phyloP scores from a whole-genome alignment of 2,888 invertebrate species.

The Teinopalpus imperialis region DNA sequence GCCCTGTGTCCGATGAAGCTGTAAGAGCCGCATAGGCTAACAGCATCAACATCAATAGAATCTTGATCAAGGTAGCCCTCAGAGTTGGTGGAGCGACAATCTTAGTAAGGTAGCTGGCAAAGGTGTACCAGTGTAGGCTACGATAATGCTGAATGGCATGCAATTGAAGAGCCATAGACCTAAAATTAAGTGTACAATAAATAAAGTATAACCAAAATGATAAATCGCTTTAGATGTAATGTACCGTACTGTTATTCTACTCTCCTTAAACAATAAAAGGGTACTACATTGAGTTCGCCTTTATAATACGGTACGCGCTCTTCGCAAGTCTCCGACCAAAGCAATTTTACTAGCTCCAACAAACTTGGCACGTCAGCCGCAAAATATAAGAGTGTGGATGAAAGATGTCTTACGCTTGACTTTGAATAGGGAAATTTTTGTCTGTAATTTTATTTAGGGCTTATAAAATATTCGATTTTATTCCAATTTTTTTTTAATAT shows the following conservation, averaged over 20 bases:
- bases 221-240: slow-evolving; percentile 7
- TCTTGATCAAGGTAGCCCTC: too few species aligned
- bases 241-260: background rate
- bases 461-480: background rate
- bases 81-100: too few species aligned
- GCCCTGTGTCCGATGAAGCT: too few species aligned
- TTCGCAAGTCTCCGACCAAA: slow-evolving; percentile 57
- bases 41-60: too few species aligned
- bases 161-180: too few species aligned
- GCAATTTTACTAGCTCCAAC: slow-evolving; percentile 61
- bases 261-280: slow-evolving; percentile 19
- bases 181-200: too few species aligned
- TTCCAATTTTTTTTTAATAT: too few species aligned
- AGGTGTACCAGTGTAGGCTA: too few species aligned
- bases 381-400: slow-evolving; percentile 48
- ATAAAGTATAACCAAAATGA: background rate
- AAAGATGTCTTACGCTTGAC: slow-evolving; percentile 44
- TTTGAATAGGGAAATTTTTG: slow-evolving; percentile 18
- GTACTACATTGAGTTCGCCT: slow-evolving; percentile 10
- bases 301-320: slow-evolving; percentile 48
- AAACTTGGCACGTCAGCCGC: slow-evolving; percentile 62
- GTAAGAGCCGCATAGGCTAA: too few species aligned
- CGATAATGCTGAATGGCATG: too few species aligned
- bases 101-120: too few species aligned
- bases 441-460: slow-evolving; percentile 5